Base-by-base conservation (phyloP, 2,888 invertebrate species). In the Notodonta ziczac region DNA sequence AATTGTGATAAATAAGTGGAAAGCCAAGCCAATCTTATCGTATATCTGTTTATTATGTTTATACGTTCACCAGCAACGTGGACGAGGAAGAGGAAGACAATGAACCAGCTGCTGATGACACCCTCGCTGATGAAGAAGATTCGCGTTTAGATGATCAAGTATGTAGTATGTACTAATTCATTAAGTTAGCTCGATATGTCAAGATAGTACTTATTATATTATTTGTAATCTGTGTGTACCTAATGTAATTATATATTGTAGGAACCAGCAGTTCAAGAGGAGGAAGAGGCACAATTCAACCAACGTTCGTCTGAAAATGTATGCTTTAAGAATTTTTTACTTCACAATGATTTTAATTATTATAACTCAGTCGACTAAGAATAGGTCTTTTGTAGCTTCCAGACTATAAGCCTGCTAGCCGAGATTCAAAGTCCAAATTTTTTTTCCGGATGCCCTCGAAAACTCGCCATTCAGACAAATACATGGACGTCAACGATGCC, bases 21-120 rank as follows among this genome's bases (percentile, higher is more conserved):
- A 5, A 35, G 35, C 35, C 24, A 24, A 24, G 24, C 24, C 24
- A 24, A 24, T 24, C 1, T 24, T 24, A 24, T 24, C 24, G 24
- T 24, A 2, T 24, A 24, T 24, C 24, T 24, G 2, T 35, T 35
- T 5, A 35, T 35, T 5, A 35, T 35, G 7, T 4, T 35, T 35
- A 46, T 60, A 13, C 42, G 71, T 70, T 12, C 40, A 40, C n/a
- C 66, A 88, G 88, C 44, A 81, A 84, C 62, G 59, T 70, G 4
- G 84, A 85, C 9, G 88, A 86, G 54, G 87, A 87, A 60, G 85
- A 83, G 40, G 76, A 63, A 10, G 81, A 77, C 13, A 77, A 79
- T 16, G 82, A 82, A 62, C 59, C 71, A 0, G 70, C 67, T 4
- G 73, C 71, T 13, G 85, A 86, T 12, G 81, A 82, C 24, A 59